A percentile compares a stretch with the other conserved stretches of the same genome.
phyloP scores from a whole-genome alignment of 2,888 invertebrate species.

The Saturnia pavonia region DNA sequence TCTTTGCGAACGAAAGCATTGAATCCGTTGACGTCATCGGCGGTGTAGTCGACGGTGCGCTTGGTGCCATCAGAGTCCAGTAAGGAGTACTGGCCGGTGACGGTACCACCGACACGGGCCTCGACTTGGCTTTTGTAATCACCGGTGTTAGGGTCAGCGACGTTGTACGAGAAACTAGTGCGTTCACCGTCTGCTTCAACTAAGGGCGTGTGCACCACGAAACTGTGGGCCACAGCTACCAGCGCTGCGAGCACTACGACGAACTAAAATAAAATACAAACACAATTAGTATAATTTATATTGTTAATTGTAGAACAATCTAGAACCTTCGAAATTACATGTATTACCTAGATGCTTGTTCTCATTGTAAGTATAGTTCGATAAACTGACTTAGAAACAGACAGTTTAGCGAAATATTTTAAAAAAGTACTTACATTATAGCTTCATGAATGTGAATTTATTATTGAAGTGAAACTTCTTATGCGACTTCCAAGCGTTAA shows the following conservation, averaged over 20 bases:
- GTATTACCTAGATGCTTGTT: too few relatives aligned
- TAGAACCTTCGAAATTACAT: not conserved
- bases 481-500: too few relatives aligned
- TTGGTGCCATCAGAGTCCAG: conserved; percentile 78
- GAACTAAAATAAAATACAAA: conserved; percentile 48
- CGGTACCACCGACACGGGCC: conserved; percentile 72
- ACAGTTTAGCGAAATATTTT: too few relatives aligned
- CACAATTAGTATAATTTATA: not conserved
- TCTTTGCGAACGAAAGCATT: conserved; percentile 80
- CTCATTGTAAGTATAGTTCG: too few relatives aligned
- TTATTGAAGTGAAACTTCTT: too few relatives aligned
- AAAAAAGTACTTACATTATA: too few relatives aligned
- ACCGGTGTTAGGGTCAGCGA: conserved; percentile 80
- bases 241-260: conserved; percentile 61
- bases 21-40: conserved; percentile 77
- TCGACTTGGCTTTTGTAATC: conserved; percentile 81
- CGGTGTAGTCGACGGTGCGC: conserved; percentile 79
- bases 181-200: conserved; percentile 59
- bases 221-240: conserved; percentile 58
- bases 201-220: conserved; percentile 52
- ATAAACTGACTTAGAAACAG: too few relatives aligned
- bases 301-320: not conserved
- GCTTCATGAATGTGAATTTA: too few relatives aligned
- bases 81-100: conserved; percentile 79
- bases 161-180: conserved; percentile 76